These are phyloP conservation scores for Machaerirhynchus nigripectus DNA, from an alignment of 2,113 vertebrate species.

Conservation along the genomic window DNA sequence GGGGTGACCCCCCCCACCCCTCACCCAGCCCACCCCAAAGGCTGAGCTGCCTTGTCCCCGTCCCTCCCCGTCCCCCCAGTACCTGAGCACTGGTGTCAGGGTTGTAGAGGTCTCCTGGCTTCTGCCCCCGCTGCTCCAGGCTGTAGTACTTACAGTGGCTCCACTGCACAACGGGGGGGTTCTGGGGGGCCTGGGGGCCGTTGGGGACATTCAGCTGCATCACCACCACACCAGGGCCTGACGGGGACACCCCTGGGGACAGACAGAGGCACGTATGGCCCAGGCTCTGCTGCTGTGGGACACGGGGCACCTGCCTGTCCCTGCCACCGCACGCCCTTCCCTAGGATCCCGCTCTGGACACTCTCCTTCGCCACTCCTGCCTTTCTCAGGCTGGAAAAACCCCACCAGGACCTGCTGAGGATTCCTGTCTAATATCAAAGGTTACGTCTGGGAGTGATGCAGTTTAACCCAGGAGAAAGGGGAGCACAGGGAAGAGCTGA, in stretches of 20 bases:
- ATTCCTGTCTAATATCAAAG: not conserved
- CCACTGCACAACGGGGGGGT: conserved; percentile 93
- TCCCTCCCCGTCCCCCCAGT: not conserved
- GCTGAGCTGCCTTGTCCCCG: not conserved
- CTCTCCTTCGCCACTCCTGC: not conserved
- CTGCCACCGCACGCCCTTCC: not conserved
- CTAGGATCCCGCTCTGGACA: rapidly evolving
- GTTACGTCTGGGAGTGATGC: not conserved
- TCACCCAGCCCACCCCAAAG: not conserved
- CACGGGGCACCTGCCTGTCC: not conserved
- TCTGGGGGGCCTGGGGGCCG: conserved; percentile 85
- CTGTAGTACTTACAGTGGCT: conserved; percentile 98
- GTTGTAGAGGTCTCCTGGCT: conserved; percentile 90
- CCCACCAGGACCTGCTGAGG: no score
- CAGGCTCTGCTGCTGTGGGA: not conserved
- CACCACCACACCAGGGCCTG: conserved; percentile 91
- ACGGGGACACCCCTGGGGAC: conserved; percentile 85
- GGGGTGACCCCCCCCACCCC: not conserved
- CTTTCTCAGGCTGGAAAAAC: not conserved
- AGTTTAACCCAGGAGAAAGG: not conserved
- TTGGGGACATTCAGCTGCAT: conserved; percentile 97
- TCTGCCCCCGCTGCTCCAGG: conserved; percentile 91
- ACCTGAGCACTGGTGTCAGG: conserved; percentile 89
- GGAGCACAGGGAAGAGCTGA: not conserved
- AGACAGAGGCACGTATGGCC: not conserved